A percentile compares a stretch with the other conserved stretches of the same genome.
Conservation (phyloP, 2,113 vertebrate genomes). For the Salvator merianae region DNA sequence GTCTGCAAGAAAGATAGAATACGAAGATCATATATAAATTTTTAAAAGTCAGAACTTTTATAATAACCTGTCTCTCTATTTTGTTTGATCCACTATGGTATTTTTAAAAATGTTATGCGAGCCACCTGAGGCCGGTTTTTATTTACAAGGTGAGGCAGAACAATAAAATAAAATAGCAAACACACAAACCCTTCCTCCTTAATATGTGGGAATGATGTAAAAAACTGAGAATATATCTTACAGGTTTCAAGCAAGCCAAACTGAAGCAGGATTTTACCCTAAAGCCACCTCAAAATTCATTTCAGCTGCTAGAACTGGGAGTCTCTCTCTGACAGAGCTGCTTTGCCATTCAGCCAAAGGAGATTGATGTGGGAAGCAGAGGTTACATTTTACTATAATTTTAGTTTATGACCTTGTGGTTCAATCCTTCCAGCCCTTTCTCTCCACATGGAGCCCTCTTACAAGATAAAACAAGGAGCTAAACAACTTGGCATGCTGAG, state of each 20-base stretch:
- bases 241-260: background rate
- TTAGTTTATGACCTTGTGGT: background rate
- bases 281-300: background rate
- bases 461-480: background rate
- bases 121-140: background rate
- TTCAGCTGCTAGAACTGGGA: background rate
- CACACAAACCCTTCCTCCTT: background rate
- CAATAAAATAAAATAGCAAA: background rate
- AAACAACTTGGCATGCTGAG: background rate
- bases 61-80: no score
- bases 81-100: no score
- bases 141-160: background rate
- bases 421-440: slow-evolving; percentile 2
- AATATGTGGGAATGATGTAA: background rate
- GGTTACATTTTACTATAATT: background rate
- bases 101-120: background rate
- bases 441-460: slow-evolving; percentile 15
- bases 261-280: background rate
- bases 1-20: no score
- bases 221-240: background rate
- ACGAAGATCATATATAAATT: no score
- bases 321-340: background rate
- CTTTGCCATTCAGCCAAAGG: background rate
- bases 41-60: no score
- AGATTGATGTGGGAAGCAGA: background rate